A percentile compares a stretch with the other conserved stretches of the same genome.
phyloP scores from a whole-genome alignment of 2,888 invertebrate genomes.

The Agriopis leucophaearia region DNA sequence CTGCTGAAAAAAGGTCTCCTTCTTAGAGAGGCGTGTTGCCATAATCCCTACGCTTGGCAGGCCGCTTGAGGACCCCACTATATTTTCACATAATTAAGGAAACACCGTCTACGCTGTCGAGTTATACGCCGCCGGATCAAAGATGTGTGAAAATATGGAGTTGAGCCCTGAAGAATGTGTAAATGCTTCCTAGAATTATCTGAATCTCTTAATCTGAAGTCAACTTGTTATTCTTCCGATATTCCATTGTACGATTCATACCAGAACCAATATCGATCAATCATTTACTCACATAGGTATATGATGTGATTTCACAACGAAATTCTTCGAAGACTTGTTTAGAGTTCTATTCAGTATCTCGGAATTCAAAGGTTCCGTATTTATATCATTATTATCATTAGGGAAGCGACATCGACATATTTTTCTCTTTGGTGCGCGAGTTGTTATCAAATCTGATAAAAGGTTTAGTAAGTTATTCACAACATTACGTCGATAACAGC shows the following conservation, averaged over 20 bases:
- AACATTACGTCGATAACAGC: constrained; percentile 37
- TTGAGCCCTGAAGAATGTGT: no score
- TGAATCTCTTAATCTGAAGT: constrained; percentile 8
- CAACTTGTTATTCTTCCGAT: background rate
- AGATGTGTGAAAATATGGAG: no score
- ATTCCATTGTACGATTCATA: constrained; percentile 23
- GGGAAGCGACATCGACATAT: constrained; percentile 43
- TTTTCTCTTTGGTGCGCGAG: constrained; percentile 37
- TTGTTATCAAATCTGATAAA: constrained; percentile 47
- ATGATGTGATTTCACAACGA: constrained; percentile 22
- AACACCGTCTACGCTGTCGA: no score
- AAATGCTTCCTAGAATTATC: constrained; percentile 11
- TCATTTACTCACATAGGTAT: constrained; percentile 12
- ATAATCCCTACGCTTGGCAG: no score
- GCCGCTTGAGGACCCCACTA: no score
- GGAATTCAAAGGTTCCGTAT: constrained; percentile 16
- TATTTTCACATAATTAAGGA: no score
- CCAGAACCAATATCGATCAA: constrained; percentile 24
- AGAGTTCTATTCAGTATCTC: constrained; percentile 9
- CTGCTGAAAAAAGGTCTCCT: no score
- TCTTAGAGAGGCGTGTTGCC: no score
- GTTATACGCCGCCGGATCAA: no score
- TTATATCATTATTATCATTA: constrained; percentile 14
- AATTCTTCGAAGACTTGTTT: constrained; percentile 20
- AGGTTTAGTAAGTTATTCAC: constrained; percentile 41